Base-by-base conservation (phyloP, 2,888 invertebrate genomes). In the Acronicta alni region DNA sequence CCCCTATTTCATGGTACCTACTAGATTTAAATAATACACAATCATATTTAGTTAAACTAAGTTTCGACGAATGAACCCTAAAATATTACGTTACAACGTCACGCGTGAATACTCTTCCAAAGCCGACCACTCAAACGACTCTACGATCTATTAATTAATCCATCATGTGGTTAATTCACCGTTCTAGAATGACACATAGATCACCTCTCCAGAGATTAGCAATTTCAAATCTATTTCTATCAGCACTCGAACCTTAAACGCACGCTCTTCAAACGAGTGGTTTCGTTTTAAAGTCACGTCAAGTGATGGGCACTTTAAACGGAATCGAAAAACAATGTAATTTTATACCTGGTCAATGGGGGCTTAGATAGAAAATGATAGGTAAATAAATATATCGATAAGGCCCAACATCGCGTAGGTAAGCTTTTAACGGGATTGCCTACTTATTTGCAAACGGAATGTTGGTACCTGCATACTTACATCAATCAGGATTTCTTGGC, bases 51-150 rank as follows among this genome's bases (percentile, higher is more conserved):
- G n/a, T n/a, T n/a, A n/a, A n/a, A n/a, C n/a, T n/a, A n/a, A n/a
- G n/a, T n/a, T n/a, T n/a, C n/a, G 3, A 6, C 4, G 2, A 55
- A 38, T 32, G 60, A 67, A 56, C 71, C 72, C 63, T 73, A 75
- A 69, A 69, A 57, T 57, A 63, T 71, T 45, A 23, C 47, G 57
- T 74, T 68, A 69, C 62, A 86, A 84, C 85, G 87, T 86, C 67
- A 83, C 81, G 84, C 85, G 65, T 76, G 67, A 82, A 80, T 85
- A 80, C 76, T 60, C 75, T 75, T 73, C 60, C 75, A 75, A 80
- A 83, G 75, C 79, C 70, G 35, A 75, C 78, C 81, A 84, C 84
- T 85, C 65, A 65, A 72, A 76, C 57, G 68, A 55, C 75, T 72
- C 72, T 73, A 68, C 72, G 61, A 80, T 77, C 77, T 12, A 30